phyloP scores from a whole-genome alignment of 2,888 invertebrate species.

The Amorpha juglandis region DNA sequence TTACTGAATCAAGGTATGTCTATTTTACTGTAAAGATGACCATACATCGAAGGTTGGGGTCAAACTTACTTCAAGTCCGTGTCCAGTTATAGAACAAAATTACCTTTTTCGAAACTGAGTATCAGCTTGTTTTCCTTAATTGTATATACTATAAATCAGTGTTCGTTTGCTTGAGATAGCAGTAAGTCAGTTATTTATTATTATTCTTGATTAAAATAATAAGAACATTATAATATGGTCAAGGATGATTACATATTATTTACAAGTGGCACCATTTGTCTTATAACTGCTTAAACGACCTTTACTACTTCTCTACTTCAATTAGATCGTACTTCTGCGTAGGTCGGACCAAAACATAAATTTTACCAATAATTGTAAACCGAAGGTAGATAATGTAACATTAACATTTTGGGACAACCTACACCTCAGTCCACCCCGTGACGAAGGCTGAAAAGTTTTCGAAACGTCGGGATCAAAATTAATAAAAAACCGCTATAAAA shows the following conservation, averaged over 20 bases:
- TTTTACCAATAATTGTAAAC: no score
- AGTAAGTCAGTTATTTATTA: no score
- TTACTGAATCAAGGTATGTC: conserved; percentile 23
- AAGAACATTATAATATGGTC: neutral
- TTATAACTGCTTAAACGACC: neutral
- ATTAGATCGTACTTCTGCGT: no score
- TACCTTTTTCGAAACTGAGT: neutral
- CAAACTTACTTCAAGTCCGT: neutral
- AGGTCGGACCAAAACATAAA: no score
- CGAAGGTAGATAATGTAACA: no score
- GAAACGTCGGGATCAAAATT: no score
- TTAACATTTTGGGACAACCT: no score
- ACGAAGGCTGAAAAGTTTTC: no score
- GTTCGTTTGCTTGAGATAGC: no score
- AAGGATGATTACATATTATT: neutral
- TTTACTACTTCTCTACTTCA: neutral
- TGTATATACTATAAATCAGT: conserved; percentile 8
- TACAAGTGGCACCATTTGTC: neutral
- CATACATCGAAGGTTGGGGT: neutral
- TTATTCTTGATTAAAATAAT: neutral
- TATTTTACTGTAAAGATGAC: conserved; percentile 7
- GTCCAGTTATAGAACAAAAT: conserved; percentile 4
- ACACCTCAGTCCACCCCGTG: no score
- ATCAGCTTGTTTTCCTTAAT: neutral
- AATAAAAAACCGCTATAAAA: no score